Evolutionary conservation across 2,113 vertebrate species (phyloP), one percentile per base, ranked within the genome.

Genomic region (Ophthalmolycus amberensis): DNA sequence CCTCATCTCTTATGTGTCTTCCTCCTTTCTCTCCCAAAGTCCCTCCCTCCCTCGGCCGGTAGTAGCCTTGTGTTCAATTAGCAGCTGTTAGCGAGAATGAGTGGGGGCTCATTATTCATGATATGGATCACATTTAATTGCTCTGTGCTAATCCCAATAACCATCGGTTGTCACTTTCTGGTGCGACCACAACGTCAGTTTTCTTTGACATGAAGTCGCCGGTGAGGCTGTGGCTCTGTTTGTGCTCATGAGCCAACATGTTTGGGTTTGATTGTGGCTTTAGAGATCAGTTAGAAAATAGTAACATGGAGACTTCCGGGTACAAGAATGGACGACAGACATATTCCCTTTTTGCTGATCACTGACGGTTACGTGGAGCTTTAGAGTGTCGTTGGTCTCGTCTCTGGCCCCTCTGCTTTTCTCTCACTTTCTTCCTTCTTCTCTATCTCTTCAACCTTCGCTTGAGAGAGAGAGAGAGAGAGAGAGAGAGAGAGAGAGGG

Each of bases 91-190:
- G 93, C 90, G 90, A 91, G 89, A 92, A 79, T 2, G 69, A 79
- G 83, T 58, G 66, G 81, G 71, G 82, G 66, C 87, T 88, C 87
- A 89, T 92, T 86, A 87, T 88, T 93, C 90, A 92, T 92, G 83
- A 90, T 77, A 86, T 92, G 89, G 88, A 90, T 91, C 92, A 80
- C 89, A 84, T 89, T 93, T 88, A 88, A 93, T 92, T 90, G 77
- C 87, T 89, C 87, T 48, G 70, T 86, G 88, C 87, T 89, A 91
- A 91, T 92, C 87, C 88, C 90, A 91, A 90, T 90, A 89, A 88
- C 87, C 77, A 90, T 90, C 71, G 76, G 63, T 75, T 86, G 77
- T 86, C 87, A 84, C 67, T 86, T 90, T 86, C 67, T 71, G 67
- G 50, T 64, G 56, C 5, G 46, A 79, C 29, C 34, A 7, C 76